Evolutionary conservation across 2,888 invertebrate species (phyloP), one percentile per base, ranked within the genome.

Genomic region (Acronicta leporina): DNA sequence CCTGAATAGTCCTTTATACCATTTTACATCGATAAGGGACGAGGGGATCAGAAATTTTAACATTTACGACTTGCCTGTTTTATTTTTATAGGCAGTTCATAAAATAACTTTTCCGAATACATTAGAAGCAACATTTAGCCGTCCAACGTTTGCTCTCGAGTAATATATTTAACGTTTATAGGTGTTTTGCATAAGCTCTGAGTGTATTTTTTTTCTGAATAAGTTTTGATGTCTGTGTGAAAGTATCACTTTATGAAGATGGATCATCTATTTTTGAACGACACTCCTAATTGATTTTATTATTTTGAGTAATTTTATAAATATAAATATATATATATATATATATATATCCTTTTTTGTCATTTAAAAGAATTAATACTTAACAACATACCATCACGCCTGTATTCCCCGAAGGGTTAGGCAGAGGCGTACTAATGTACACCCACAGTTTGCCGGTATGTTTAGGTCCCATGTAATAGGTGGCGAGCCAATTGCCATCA

Each of bases 21-120:
- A 75, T 79, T n/a, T 86, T 82, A 87, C 87, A 90, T 91, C 88
- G 87, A 91, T 90, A 87, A 56, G 55, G 66, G 83, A 41, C 58
- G 79, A 8, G 79, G 79, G 85, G 82, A 80, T 83, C 73, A 72
- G 62, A 68, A 89, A 88, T 86, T 92, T 90, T 84, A 87, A 87
- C 88, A 87, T 91, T 92, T 90, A 92, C 87, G 87, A 85, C 74
- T 76, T 64, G 71, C 74, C 86, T 84, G 87, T 92, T 89, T 91
- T 89, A 89, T 91, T 94, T 93, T 93, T 92, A 92, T 91, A 87
- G 90, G 86, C 84, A 86, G 85, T 87, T 87, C 89, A 88, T 92
- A 90, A 92, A 92, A 90, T 89, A 90, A 91, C 89, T 91, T 92
- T 87, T 77, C 80, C 76, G 87, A 89, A 91, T 90, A 92, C 88